These are phyloP conservation scores for Aurelia sp. DNA, from an alignment of 30 jellyfish, hydroid and myxozoan species.

Conservation along the genomic window DNA sequence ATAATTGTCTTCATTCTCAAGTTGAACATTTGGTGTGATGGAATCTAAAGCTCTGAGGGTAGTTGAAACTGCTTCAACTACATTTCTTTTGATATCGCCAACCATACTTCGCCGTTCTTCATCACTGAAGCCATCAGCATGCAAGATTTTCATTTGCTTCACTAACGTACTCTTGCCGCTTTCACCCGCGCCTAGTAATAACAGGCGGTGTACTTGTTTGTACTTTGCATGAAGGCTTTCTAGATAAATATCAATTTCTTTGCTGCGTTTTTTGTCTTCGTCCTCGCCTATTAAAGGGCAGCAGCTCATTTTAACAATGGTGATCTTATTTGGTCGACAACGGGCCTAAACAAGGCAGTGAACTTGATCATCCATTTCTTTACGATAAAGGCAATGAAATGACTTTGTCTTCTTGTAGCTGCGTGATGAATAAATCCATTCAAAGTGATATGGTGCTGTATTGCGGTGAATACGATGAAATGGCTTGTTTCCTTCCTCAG, in stretches of 20 bases:
- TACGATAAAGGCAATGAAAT: neutral
- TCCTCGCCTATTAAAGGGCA: conserved; percentile 48
- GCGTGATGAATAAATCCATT: too few species aligned
- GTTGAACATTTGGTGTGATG: conserved; percentile 55
- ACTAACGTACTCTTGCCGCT: conserved; percentile 95
- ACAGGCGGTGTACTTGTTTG: conserved; percentile 77
- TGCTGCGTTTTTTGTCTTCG: conserved; percentile 64
- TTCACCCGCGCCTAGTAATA: conserved; percentile 96
- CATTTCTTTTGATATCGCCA: conserved; percentile 59
- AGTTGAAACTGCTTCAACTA: conserved; percentile 83
- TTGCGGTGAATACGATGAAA: neutral
- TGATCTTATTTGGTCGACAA: neutral
- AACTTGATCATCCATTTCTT: conserved; percentile 1
- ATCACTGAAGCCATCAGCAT: conserved; percentile 84
- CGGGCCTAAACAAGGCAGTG: conserved; percentile 28
- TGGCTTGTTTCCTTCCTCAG: conserved; percentile 1
- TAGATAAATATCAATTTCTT: conserved; percentile 69
- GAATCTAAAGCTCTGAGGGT: conserved; percentile 77
- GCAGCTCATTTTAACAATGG: conserved; percentile 49
- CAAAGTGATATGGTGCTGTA: too few species aligned
- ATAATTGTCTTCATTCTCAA: conserved; percentile 30
- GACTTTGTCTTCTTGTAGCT: too few species aligned
- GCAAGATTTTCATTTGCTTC: conserved; percentile 92
- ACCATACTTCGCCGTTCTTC: conserved; percentile 78
- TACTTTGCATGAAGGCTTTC: conserved; percentile 62